A percentile compares a stretch with the other conserved stretches of the same genome.
Conservation (phyloP, 2,113 vertebrate species). For the Todiramphus saurophagus region DNA sequence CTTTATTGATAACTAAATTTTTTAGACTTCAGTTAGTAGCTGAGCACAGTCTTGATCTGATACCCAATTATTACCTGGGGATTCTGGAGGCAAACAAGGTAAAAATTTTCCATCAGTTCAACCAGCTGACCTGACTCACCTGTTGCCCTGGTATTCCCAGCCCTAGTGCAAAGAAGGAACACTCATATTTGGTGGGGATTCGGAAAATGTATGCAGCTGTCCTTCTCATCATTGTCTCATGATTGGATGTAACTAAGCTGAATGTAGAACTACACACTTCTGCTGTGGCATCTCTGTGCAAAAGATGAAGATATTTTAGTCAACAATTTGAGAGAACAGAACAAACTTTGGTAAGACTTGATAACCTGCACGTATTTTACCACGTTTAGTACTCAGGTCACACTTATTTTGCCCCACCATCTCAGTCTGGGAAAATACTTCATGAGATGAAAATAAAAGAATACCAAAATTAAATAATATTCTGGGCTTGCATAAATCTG, state of each 20-base stretch:
- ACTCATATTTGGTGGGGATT: neutral
- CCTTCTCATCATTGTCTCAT: fast-evolving
- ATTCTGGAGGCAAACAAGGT: neutral
- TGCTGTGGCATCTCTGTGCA: no score
- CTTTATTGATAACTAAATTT: neutral
- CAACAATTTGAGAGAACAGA: neutral
- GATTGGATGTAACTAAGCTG: neutral
- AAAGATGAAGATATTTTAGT: neutral
- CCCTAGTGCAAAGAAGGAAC: neutral
- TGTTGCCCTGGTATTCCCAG: neutral
- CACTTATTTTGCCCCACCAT: neutral
- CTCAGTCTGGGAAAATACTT: neutral
- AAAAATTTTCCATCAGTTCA: neutral
- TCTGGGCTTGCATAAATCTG: neutral
- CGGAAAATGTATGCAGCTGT: neutral
- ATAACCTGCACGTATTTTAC: neutral
- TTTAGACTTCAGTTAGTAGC: neutral
- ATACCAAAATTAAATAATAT: neutral
- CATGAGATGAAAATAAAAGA: neutral
- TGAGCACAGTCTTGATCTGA: neutral
- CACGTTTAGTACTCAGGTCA: neutral
- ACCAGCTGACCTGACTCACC: neutral
- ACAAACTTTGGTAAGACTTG: neutral
- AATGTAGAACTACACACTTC: fast-evolving
- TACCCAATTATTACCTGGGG: fast-evolving